phyloP scores from a whole-genome alignment of 2,113 vertebrate species.

The Anoplopoma fimbria region DNA sequence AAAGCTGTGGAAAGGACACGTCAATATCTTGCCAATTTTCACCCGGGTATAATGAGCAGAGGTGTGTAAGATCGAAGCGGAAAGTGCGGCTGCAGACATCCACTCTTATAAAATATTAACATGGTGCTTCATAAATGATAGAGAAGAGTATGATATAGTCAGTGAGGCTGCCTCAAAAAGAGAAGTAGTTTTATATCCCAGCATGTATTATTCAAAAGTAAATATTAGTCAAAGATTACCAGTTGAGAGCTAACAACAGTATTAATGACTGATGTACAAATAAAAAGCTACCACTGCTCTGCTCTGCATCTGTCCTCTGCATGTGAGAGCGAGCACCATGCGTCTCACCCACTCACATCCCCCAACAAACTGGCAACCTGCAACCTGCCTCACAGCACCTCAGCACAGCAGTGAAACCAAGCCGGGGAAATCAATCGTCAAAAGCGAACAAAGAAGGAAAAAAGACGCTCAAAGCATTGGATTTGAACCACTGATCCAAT shows the following conservation, averaged over 20 bases:
- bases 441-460: conserved; percentile 52
- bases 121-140: conserved; percentile 68
- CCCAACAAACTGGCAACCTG: conserved; percentile 62
- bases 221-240: conserved; percentile 12
- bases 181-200: conserved; percentile 27
- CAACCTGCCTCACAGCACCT: conserved; percentile 72
- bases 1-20: conserved; percentile 42
- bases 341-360: conserved; percentile 41
- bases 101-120: conserved; percentile 80
- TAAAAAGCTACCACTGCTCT: conserved; percentile 46
- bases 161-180: conserved; percentile 23
- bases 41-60: conserved; percentile 27
- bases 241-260: conserved; percentile 42
- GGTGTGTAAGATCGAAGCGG: conserved; percentile 52
- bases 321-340: conserved; percentile 10
- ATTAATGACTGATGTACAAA: conserved; percentile 53
- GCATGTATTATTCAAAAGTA: conserved; percentile 54
- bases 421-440: conserved; percentile 46
- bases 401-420: conserved; percentile 34
- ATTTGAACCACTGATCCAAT: conserved; percentile 52
- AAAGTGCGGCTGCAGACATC: conserved; percentile 70
- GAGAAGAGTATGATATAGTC: conserved; percentile 59
- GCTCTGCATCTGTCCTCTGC: conserved; percentile 48
- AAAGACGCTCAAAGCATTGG: conserved; percentile 56
- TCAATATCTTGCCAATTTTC: conserved; percentile 44